Evolutionary conservation across 2,797 vertebrate genomes (phyloP), one percentile per base, ranked within the genome.

Genomic region (Typhlichthys eigenmanni): DNA sequence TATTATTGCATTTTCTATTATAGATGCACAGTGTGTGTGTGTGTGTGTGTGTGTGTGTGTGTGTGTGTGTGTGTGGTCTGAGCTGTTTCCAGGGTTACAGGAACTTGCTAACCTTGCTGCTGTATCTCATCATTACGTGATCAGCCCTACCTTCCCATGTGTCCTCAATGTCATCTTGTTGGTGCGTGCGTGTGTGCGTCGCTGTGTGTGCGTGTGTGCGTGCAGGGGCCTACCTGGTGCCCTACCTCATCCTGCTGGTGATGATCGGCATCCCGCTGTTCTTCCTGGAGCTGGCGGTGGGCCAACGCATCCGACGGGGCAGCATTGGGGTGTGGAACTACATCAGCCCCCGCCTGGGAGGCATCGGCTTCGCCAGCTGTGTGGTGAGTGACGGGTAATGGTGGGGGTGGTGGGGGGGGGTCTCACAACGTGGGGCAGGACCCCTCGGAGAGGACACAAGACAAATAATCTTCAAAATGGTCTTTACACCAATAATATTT

Each of bases 321-420:
- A 99, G 97, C 87, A 98, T 99, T 68, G 97, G 96, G 8, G 96
- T 98, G 19, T 99, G 97, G 97, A 99, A 96, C 93, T 98, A 97
- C 66, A 96, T 98, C 90, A 98, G 95, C 84, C 97, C 97, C 60
- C 95, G 93, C 34, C 92, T 99, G 77, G 96, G 97, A 54, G 97
- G 97, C 79, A 96, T 99, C 79, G 97, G 97, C 84, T 98, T 96
- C 62, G 93, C 97, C 76, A 98, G 97, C 89, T 99, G 97, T 0
- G 79, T 98, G 83, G 97, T 98, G 87, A 95, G 95, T 95, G 34
- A 38, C 6, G 34, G 7, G 34, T 5, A 6, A 6, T 5, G 34
- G 34, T 17, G 17, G 17, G 1, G 17, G 17, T 6, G 34, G 34
- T 34, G 34, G 34, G 34, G 34, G 34, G 24, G 19, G 19, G 17